A percentile compares a stretch with the other conserved stretches of the same genome.
These are phyloP conservation scores for Frieseomelitta varia DNA, from an alignment of 1,140 invertebrate species.

Conservation along the genomic window DNA sequence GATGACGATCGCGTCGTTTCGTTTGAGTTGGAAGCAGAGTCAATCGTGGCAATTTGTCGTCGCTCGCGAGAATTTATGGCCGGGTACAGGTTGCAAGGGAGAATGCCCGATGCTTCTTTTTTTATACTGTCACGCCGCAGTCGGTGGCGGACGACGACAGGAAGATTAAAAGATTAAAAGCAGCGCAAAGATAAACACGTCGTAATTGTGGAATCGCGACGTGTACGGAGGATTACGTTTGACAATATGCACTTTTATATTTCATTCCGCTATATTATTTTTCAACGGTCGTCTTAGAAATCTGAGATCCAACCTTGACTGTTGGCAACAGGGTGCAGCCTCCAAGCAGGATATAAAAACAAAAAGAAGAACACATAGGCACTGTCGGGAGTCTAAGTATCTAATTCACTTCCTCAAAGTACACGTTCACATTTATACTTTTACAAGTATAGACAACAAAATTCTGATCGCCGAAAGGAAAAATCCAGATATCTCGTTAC, in stretches of 20 bases:
- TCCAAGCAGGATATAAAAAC: no score
- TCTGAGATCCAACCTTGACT: no score
- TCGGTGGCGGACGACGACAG: background rate
- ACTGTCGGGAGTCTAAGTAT: no score
- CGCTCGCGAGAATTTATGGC: constrained; percentile 28
- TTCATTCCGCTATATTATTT: no score
- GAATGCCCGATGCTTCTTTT: background rate
- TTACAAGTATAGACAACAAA: background rate
- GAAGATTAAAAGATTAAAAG: background rate
- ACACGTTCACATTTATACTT: background rate
- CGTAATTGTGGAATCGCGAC: background rate
- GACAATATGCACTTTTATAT: no score
- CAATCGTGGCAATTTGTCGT: constrained; percentile 48
- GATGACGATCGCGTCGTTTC: constrained; percentile 10
- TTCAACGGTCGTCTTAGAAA: no score
- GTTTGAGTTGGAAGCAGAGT: constrained; percentile 47
- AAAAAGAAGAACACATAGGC: no score
- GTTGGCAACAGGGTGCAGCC: no score
- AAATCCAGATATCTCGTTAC: background rate
- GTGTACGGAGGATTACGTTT: background rate
- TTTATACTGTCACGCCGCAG: no score
- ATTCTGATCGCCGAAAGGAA: background rate
- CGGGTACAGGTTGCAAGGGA: constrained; percentile 5
- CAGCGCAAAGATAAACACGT: background rate
- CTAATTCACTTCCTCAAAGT: background rate